phyloP scores from a whole-genome alignment of 2,113 vertebrate genomes.

The Amphiprion ocellaris region DNA sequence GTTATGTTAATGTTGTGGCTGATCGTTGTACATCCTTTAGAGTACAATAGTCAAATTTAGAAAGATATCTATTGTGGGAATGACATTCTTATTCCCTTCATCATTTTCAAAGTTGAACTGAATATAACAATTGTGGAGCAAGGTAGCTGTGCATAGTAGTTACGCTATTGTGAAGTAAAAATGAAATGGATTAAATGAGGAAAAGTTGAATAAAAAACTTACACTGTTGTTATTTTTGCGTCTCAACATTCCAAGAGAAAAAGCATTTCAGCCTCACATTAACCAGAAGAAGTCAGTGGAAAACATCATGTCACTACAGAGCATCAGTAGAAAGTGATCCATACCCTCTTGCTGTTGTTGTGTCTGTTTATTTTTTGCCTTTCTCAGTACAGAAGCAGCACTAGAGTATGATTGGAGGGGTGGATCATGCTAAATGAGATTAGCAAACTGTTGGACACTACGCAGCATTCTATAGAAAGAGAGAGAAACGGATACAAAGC shows the following conservation, averaged over 20 bases:
- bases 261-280: neutral
- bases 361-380: slow-evolving; percentile 9
- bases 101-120: neutral
- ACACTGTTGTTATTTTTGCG: neutral
- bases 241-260: neutral
- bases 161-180: neutral
- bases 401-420: neutral
- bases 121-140: neutral
- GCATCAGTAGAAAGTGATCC: neutral
- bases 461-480: neutral
- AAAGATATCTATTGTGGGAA: neutral
- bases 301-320: neutral
- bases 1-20: too few species aligned
- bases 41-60: neutral
- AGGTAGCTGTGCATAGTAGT: neutral
- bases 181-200: neutral
- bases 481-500: slow-evolving; percentile 9
- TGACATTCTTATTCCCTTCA: neutral
- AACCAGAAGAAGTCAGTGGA: neutral
- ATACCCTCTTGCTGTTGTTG: neutral
- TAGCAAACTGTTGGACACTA: slow-evolving; percentile 2
- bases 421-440: slow-evolving; percentile 11
- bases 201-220: neutral
- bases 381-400: slow-evolving; percentile 22
- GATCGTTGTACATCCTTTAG: too few species aligned